Evolutionary conservation across 1,140 invertebrate species (phyloP), one percentile per base, ranked within the genome.

Genomic region (Heliconius congener): DNA sequence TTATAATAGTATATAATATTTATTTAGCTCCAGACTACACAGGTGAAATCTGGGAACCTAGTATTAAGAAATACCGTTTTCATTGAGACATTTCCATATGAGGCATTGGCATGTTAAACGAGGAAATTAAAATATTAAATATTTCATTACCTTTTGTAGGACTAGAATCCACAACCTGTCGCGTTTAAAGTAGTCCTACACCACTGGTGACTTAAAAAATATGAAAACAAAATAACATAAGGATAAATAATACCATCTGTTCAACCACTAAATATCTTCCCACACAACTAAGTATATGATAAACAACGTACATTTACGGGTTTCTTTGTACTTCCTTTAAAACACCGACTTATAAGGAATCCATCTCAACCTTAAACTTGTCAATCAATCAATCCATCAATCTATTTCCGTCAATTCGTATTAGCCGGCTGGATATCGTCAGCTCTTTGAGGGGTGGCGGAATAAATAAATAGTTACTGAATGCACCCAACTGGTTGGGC

Each of bases 381-480:
- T 16, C 80, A 77, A 80, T 82, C 74, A 70, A 71, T 80, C 19
- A 66, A 66, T 66, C 27, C 19, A 30, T 66, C 60, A 46, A 55
- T 77, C 71, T 80, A 80, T 82, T 82, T 77, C 42, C 3, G 66
- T 60, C 30, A 39, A 78, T 80, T 30, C 74, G 70, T 55, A 81
- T 74, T 27, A 77, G 55, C 11, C 75, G 39, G 76, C 79, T 74
- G 79, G 71, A 8, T 71, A 52, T 23, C 30, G 70, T 81, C 76
- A 76, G 27, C 30, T 42, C 77, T 30, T 74, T 79, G 71, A 78
- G 73, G 77, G 73, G 52, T 76, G 70, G 13, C 23, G 60, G 71
- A 73, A 80, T 77, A 57, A 76, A 81, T 79, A 86, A 85, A 87
- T 85, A 86, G 84, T 78, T 81, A 80, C 71, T 74, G 77, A 80